Conservation (phyloP, 2,113 vertebrate species). For the Bos taurus region DNA sequence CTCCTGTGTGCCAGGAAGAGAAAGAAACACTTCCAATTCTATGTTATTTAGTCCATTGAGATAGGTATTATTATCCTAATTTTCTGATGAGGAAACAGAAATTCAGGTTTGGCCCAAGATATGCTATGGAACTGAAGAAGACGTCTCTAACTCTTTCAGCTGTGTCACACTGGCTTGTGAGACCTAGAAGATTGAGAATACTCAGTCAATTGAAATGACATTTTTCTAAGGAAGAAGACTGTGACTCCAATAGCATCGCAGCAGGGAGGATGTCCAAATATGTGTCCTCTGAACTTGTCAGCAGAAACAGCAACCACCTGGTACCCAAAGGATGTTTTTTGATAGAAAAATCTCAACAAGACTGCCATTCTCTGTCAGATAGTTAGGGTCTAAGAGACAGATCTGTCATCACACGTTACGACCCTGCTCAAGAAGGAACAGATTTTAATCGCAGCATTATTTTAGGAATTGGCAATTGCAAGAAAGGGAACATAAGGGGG, state of each 20-base stretch:
- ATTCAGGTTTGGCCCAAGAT: background rate
- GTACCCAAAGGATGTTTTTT: conserved; percentile 22
- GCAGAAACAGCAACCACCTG: conserved; percentile 6
- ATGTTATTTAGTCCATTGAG: conserved; percentile 18
- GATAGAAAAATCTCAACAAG: background rate
- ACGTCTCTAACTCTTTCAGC: background rate
- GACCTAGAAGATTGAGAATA: conserved; percentile 5
- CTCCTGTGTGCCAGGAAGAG: background rate
- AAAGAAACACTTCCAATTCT: background rate
- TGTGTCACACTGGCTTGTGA: background rate
- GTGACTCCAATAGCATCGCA: background rate
- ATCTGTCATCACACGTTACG: background rate
- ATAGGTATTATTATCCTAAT: background rate
- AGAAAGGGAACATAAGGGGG: background rate
- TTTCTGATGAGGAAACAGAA: conserved; percentile 26
- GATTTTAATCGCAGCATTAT: conserved; percentile 49
- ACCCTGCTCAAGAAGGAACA: background rate
- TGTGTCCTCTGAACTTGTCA: background rate
- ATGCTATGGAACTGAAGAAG: background rate
- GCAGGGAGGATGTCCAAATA: background rate
- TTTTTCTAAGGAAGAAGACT: conserved; percentile 27
- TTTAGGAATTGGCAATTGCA: conserved; percentile 36
- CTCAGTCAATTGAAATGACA: background rate
- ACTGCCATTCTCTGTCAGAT: background rate
- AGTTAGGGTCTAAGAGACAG: conserved; percentile 8